phyloP scores from a whole-genome alignment of 1,140 invertebrate species.

The silkworm (Bombyx mori) region DNA sequence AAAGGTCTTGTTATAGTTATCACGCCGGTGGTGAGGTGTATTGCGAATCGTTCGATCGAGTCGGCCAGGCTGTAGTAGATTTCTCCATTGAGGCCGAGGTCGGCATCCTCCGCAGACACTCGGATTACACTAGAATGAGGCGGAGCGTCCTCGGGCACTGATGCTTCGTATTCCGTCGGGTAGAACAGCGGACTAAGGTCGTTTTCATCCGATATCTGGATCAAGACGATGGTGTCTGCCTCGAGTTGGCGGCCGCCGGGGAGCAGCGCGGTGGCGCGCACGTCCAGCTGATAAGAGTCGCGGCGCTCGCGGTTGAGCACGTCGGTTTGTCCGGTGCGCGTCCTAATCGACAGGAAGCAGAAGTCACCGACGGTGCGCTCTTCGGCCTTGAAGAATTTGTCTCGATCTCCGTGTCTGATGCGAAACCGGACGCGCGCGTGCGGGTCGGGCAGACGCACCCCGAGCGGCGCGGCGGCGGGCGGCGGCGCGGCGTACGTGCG shows the following conservation, averaged over 20 bases:
- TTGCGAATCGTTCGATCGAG: slow-evolving; percentile 86
- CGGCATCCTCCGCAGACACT: slow-evolving; percentile 92
- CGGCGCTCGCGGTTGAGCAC: slow-evolving; percentile 93
- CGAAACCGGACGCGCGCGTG: slow-evolving; percentile 81
- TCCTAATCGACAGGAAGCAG: slow-evolving; percentile 91
- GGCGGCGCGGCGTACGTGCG: slow-evolving; percentile 81
- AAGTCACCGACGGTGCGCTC: slow-evolving; percentile 91
- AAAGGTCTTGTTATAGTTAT: slow-evolving; percentile 87
- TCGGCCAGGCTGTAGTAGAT: slow-evolving; percentile 96
- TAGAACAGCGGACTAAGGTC: slow-evolving; percentile 94
- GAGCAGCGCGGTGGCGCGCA: slow-evolving; percentile 80
- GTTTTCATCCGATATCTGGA: slow-evolving; percentile 91
- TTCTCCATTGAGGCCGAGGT: slow-evolving; percentile 94
- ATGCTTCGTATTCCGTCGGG: slow-evolving; percentile 86
- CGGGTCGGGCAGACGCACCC: slow-evolving; percentile 61
- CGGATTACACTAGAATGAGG: slow-evolving; percentile 83
- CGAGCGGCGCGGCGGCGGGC: slow-evolving; percentile 71
- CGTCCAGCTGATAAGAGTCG: slow-evolving; percentile 84
- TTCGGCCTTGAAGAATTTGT: slow-evolving; percentile 95
- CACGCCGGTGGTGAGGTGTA: slow-evolving; percentile 93
- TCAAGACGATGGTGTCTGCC: slow-evolving; percentile 80
- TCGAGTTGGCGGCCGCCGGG: slow-evolving; percentile 76
- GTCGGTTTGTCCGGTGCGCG: slow-evolving; percentile 85
- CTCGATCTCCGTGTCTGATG: slow-evolving; percentile 87
- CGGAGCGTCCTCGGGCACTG: slow-evolving; percentile 91